Conservation (phyloP, 2,888 invertebrate genomes). For the Ischnus inquisitorius region DNA sequence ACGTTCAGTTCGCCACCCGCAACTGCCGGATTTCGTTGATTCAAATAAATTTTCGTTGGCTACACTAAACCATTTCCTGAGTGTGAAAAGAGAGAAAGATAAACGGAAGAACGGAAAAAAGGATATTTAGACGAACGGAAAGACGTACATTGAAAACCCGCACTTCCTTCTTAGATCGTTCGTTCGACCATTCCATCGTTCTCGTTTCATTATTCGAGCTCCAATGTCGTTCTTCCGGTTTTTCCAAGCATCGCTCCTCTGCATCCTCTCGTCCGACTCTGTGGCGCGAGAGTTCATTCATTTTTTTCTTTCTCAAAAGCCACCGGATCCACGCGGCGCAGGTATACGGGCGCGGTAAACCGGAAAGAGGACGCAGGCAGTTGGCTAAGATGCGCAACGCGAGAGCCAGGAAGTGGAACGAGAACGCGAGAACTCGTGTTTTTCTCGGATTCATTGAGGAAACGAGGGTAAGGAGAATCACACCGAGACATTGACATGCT, state of each 20-base stretch:
- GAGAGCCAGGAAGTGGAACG: slow-evolving; percentile 51
- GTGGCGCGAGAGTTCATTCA: not conserved
- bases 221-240: slow-evolving; percentile 2
- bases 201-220: not conserved
- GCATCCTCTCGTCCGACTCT: slow-evolving; percentile 8
- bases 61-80: no score
- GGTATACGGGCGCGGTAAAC: slow-evolving; percentile 1
- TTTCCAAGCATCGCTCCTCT: slow-evolving; percentile 8
- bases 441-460: slow-evolving; percentile 41
- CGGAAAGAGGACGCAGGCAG: slow-evolving; percentile 11
- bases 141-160: slow-evolving; percentile 68
- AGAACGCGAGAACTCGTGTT: slow-evolving; percentile 47
- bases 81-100: not conserved
- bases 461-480: slow-evolving; percentile 53
- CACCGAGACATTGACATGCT: slow-evolving; percentile 43
- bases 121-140: slow-evolving; percentile 8
- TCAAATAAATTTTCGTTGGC: no score
- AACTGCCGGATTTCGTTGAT: no score
- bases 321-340: not conserved
- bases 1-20: no score
- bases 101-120: slow-evolving; percentile 21
- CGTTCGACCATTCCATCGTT: not conserved
- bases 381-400: slow-evolving; percentile 13
- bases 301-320: not conserved
- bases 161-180: slow-evolving; percentile 21